A percentile compares a stretch with the other conserved stretches of the same genome.
Evolutionary conservation across 1,140 invertebrate species (phyloP).

Genomic region (Daktulosphaira vitifoliae): DNA sequence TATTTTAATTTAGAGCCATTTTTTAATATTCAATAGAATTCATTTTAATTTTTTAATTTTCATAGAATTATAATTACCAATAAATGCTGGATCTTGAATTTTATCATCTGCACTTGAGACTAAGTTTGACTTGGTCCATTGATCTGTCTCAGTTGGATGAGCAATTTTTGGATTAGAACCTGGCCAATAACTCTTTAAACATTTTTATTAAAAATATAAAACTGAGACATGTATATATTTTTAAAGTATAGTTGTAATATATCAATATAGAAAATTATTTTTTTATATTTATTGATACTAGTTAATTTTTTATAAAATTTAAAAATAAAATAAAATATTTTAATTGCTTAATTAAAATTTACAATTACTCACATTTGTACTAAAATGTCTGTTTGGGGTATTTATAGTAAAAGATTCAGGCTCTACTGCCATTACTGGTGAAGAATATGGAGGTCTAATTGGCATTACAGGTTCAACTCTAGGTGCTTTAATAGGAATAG

Average conservation of each 20-base stretch:
- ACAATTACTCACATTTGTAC: slow-evolving; percentile 2
- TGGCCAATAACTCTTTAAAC: slow-evolving; percentile 15
- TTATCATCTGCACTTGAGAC: not conserved
- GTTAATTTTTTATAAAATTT: too few relatives aligned
- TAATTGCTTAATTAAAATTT: too few relatives aligned
- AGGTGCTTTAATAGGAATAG: slow-evolving; percentile 43
- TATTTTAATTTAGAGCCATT: too few relatives aligned
- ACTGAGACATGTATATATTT: too few relatives aligned
- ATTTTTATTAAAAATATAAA: too few relatives aligned
- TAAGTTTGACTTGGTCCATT: slow-evolving; percentile 10
- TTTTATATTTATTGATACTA: too few relatives aligned
- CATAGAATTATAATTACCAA: not conserved
- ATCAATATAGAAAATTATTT: too few relatives aligned
- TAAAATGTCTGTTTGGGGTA: not conserved
- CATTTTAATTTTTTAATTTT: too few relatives aligned
- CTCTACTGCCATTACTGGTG: slow-evolving; percentile 42
- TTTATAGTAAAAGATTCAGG: not conserved
- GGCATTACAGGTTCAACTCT: slow-evolving; percentile 42
- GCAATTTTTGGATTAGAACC: not conserved
- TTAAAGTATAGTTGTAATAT: too few relatives aligned
- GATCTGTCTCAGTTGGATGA: not conserved
- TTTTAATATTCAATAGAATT: too few relatives aligned
- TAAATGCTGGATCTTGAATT: slow-evolving; percentile 12
- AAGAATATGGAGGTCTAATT: slow-evolving; percentile 42
- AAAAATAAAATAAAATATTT: too few relatives aligned